Evolutionary conservation across 92 coral and sea anemone genomes (phyloP).

Genomic region (Phymanthus crucifer): DNA sequence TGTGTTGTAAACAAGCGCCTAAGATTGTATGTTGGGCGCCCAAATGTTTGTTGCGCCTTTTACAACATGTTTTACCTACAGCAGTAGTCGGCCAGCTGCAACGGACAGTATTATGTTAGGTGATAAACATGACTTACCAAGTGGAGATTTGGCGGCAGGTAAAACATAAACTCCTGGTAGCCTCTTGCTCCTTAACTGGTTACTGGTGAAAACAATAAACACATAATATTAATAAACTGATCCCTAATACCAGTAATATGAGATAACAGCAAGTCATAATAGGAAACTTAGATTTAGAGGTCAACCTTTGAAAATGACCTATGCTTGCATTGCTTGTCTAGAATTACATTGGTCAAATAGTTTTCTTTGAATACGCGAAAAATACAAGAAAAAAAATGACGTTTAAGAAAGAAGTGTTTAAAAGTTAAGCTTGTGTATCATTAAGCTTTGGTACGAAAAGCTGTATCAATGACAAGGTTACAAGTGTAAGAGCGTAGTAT

Average conservation of each 20-base stretch:
- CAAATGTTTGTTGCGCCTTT: no score
- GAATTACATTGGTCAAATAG: background rate
- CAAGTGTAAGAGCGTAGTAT: background rate
- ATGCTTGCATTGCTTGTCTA: background rate
- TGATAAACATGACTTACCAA: constrained; percentile 59
- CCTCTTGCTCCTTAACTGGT: constrained; percentile 82
- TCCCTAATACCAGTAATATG: background rate
- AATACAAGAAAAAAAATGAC: background rate
- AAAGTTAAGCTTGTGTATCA: background rate
- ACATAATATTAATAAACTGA: background rate
- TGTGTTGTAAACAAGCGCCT: no score
- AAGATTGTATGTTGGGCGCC: no score
- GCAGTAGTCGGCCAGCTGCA: no score
- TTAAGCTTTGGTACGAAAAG: background rate
- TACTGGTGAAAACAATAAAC: constrained; percentile 49
- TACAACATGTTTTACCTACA: no score
- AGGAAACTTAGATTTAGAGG: no score
- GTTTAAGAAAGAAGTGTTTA: background rate
- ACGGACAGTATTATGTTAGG: background rate
- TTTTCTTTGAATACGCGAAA: background rate
- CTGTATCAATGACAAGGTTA: background rate
- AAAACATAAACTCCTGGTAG: constrained; percentile 97
- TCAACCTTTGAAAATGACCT: background rate
- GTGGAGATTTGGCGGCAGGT: constrained; percentile 94
- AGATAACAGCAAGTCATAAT: background rate